These are phyloP conservation scores for Eidolon helvum DNA, from an alignment of 2,113 vertebrate genomes.

Conservation along the genomic window DNA sequence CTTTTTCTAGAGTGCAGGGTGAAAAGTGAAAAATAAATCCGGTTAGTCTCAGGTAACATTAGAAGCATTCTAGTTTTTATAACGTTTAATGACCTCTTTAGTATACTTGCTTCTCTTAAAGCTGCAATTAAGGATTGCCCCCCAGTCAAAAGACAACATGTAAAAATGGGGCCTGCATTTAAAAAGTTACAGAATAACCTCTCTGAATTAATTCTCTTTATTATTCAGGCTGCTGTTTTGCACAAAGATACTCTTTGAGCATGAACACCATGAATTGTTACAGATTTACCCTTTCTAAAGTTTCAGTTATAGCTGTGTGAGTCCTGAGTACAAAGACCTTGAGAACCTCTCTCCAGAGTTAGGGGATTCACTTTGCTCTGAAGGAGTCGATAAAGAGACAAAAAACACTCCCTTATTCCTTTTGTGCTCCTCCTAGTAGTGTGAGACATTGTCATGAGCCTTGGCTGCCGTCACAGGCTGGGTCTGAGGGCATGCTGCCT, in stretches of 20 bases:
- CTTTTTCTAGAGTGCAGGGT: conserved; percentile 57
- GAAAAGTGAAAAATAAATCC: conserved; percentile 57
- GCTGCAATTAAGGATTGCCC: conserved; percentile 78
- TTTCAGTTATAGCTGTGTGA: background rate
- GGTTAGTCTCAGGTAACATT: conserved; percentile 65
- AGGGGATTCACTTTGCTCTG: background rate
- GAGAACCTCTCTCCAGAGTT: background rate
- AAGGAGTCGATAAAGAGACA: background rate
- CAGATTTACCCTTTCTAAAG: background rate
- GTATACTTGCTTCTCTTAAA: conserved; percentile 75
- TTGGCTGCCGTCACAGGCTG: background rate
- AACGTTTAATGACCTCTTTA: conserved; percentile 75
- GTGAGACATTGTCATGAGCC: background rate
- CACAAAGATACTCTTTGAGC: conserved; percentile 67
- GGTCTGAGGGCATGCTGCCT: background rate
- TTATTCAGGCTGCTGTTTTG: conserved; percentile 75
- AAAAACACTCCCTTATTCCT: background rate
- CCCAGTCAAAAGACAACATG: conserved; percentile 74
- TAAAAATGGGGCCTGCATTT: conserved; percentile 71
- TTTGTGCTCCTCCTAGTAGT: fast-evolving
- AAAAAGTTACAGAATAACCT: conserved; percentile 66
- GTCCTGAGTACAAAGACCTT: background rate
- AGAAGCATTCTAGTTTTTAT: conserved; percentile 73
- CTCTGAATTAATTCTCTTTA: conserved; percentile 73
- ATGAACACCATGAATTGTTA: conserved; percentile 66